Conservation (phyloP, 1,140 invertebrate genomes). For the Saccostrea cuccullata region DNA sequence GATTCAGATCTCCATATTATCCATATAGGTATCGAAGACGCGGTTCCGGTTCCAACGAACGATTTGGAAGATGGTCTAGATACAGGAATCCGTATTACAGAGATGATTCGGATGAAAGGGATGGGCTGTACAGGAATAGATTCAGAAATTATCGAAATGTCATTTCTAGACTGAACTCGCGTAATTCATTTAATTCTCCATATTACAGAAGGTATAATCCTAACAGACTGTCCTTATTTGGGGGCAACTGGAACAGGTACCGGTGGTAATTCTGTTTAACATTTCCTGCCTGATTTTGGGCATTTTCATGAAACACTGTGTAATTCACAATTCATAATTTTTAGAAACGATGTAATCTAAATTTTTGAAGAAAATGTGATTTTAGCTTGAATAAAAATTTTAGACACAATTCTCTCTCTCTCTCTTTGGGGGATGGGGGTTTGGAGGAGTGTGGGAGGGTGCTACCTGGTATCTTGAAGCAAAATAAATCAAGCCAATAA, state of each 20-base stretch:
- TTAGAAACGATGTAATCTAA: too few relatives aligned
- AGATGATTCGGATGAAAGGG: neutral
- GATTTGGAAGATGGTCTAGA: neutral
- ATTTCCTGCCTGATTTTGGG: too few relatives aligned
- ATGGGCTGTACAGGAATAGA: neutral
- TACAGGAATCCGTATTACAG: neutral
- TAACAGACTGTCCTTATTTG: neutral
- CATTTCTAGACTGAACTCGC: neutral
- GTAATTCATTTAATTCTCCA: neutral
- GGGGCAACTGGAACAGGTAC: neutral
- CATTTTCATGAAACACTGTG: too few relatives aligned
- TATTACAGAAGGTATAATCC: neutral
- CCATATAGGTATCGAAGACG: neutral
- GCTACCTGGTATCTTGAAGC: too few relatives aligned
- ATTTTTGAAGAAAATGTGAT: too few relatives aligned
- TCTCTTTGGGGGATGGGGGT: too few relatives aligned
- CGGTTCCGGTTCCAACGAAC: neutral
- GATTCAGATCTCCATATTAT: neutral
- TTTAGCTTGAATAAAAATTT: too few relatives aligned
- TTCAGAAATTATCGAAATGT: neutral
- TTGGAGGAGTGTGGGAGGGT: too few relatives aligned
- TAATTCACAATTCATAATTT: too few relatives aligned
- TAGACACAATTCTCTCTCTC: too few relatives aligned
- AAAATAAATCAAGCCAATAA: too few relatives aligned
- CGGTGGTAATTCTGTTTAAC: neutral